Percentiles rank a stretch among this genome's conserved stretches.
phyloP scores from a whole-genome alignment of 1,140 invertebrate species.

The Microplitis mediator region DNA sequence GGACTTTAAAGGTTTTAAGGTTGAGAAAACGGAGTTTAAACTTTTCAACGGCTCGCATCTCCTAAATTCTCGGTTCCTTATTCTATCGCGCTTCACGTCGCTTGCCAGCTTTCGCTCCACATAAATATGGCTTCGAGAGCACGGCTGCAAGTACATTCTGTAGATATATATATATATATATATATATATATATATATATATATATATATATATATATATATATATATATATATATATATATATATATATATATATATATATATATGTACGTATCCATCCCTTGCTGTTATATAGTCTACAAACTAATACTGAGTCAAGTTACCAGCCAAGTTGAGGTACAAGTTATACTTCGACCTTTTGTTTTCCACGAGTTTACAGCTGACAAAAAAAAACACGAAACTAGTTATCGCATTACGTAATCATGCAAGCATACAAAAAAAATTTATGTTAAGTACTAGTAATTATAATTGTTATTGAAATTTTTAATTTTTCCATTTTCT shows the following conservation, averaged over 20 bases:
- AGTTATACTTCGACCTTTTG: conserved; percentile 40
- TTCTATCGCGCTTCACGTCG: conserved; percentile 14
- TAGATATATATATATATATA: background rate
- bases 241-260: too few relatives aligned
- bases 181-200: too few relatives aligned
- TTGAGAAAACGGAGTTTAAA: conserved; percentile 40
- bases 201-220: too few relatives aligned
- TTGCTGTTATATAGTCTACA: background rate
- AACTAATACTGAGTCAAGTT: conserved; percentile 13
- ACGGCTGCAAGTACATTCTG: conserved; percentile 23
- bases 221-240: too few relatives aligned
- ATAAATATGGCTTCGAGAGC: conserved; percentile 46
- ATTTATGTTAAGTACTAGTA: too few relatives aligned
- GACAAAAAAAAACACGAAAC: background rate
- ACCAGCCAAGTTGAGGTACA: conserved; percentile 39
- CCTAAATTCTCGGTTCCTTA: conserved; percentile 26
- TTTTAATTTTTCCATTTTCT: too few relatives aligned
- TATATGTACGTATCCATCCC: background rate
- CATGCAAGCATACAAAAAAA: too few relatives aligned
- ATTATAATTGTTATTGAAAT: too few relatives aligned
- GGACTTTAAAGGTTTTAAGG: background rate
- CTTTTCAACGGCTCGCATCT: conserved; percentile 48
- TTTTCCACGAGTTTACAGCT: conserved; percentile 28
- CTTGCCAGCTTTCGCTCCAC: conserved; percentile 33
- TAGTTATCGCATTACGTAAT: background rate